Base-by-base conservation (phyloP, 2,113 vertebrate genomes). In the Microcebus lehilahytsara region DNA sequence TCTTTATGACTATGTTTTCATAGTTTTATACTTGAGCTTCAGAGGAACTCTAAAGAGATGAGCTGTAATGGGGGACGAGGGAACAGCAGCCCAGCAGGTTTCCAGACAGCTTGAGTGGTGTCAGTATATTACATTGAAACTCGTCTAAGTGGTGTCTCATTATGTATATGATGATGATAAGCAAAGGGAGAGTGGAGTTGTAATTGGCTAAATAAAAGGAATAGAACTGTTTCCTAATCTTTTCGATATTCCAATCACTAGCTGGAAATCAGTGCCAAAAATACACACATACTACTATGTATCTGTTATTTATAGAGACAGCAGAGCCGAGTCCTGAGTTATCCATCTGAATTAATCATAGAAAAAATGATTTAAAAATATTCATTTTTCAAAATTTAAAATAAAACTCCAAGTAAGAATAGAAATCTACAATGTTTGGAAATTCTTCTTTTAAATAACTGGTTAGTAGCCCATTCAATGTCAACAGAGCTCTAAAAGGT, bases 141-240 rank as follows among this genome's bases (percentile, higher is more conserved):
- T 83, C 66, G 74, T 85, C 49, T 89, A 88, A 80, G 81, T 93
- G 53, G 92, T 89, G n/a, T 84, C 95, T 97, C 95, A 40, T 96
- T 97, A 79, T 88, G 2, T 9, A 40, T 0, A 60, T 72, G 94
- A 84, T 77, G 37, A 97, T 46, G 81, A 95, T 78, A 97, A 92
- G 4, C 92, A 16, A 95, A 96, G 67, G 0, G 4, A 96, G 2
- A 32, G 34, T 77, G 40, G 34, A 88, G 25, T 46, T 80, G 60
- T 67, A 93, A 92, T 88, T 96, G 94, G 40, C 75, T 79, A 93
- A 93, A 93, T 92, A 72, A 66, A 85, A 91, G 53, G 49, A 94
- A 93, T 51, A 93, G 17, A 32, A 51, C 46, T 19, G 16, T 71
- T 95, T 96, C 25, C 84, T 37, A 37, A 84, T 89, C 32, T 75